Conservation (phyloP, 2,888 invertebrate genomes). For the Drosophila vallismaia region DNA sequence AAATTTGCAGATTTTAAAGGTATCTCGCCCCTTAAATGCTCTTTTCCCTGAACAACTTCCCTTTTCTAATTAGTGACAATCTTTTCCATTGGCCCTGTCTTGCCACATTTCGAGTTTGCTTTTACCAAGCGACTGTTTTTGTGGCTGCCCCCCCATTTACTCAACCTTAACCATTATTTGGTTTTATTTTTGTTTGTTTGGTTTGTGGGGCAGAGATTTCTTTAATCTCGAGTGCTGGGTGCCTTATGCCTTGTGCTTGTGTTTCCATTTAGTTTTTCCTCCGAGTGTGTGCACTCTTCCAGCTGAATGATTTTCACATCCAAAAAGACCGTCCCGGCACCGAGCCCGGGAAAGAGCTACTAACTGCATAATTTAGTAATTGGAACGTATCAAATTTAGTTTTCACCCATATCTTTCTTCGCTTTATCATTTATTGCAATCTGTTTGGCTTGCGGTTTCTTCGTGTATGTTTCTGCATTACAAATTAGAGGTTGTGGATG, state of each 20-base stretch:
- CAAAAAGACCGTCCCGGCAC: constrained; percentile 35
- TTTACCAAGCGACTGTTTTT: constrained; percentile 6
- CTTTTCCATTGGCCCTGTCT: background rate
- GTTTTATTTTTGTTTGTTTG: constrained; percentile 42
- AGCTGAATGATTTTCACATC: constrained; percentile 77
- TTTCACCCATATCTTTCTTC: constrained; percentile 36
- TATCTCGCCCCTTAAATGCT: background rate
- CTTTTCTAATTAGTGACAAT: constrained; percentile 41
- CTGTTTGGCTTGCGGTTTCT: constrained; percentile 3
- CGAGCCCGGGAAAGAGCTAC: constrained; percentile 33
- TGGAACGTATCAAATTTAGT: constrained; percentile 69
- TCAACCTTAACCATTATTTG: constrained; percentile 49
- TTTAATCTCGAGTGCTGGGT: constrained; percentile 28
- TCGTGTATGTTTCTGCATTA: constrained; percentile 16
- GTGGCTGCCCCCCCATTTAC: constrained; percentile 30
- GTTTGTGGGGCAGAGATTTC: constrained; percentile 28
- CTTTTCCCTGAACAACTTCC: constrained; percentile 14
- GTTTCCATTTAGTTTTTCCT: constrained; percentile 22
- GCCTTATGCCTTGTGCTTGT: background rate
- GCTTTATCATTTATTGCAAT: constrained; percentile 31
- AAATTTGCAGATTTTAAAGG: too few relatives aligned
- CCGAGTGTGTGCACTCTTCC: constrained; percentile 74
- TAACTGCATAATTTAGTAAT: constrained; percentile 77
- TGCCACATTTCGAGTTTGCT: constrained; percentile 22
- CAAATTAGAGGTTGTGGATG: constrained; percentile 9